These are phyloP conservation scores for Iselma pallidipennis DNA, from an alignment of 2,888 invertebrate species.

Conservation along the genomic window DNA sequence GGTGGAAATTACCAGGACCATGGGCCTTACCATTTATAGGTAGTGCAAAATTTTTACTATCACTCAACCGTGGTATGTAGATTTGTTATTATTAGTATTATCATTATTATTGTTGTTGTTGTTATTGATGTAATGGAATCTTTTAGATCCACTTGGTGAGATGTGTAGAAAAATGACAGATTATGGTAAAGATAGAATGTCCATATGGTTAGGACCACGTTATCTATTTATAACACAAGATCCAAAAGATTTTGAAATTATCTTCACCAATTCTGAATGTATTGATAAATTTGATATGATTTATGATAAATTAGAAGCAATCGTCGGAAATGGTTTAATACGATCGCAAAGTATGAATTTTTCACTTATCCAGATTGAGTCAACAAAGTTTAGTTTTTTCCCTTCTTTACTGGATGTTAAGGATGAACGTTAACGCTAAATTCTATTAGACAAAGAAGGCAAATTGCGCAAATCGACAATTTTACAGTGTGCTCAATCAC, in stretches of 20 bases:
- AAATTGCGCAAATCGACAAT: no score
- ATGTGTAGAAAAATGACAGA: not conserved
- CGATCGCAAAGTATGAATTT: not conserved
- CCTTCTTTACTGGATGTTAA: no score
- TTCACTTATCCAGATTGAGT: no score
- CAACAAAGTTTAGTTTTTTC: no score
- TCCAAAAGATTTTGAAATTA: not conserved
- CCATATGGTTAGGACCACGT: not conserved
- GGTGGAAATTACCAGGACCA: not conserved
- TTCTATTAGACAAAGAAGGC: no score
- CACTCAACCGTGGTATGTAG: not conserved
- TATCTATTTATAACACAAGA: not conserved
- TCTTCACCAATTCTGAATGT: not conserved
- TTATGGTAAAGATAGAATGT: not conserved
- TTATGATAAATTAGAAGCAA: not conserved
- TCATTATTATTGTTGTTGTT: not conserved
- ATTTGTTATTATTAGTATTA: not conserved
- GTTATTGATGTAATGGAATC: not conserved
- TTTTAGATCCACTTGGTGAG: not conserved
- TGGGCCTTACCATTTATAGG: not conserved
- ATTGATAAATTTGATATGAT: not conserved
- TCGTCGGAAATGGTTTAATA: not conserved
- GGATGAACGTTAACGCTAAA: no score
- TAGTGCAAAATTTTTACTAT: not conserved
- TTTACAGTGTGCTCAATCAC: no score